Evolutionary conservation across 2,888 invertebrate genomes (phyloP), one percentile per base, ranked within the genome.

Genomic region (Zonitis immaculata): DNA sequence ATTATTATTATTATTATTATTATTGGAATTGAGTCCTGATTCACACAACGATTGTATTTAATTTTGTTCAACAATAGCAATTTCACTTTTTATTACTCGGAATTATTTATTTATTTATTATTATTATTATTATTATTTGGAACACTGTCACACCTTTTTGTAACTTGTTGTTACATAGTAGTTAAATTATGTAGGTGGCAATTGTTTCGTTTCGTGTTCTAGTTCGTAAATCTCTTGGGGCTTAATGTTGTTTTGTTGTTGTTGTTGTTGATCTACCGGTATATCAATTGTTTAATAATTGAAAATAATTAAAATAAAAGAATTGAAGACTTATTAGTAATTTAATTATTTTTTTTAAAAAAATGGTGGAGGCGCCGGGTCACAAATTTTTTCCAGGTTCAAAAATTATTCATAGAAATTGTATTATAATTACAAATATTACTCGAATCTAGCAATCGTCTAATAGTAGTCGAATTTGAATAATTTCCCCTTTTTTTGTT

Each of bases 11-110:
- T n/a, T 39, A 18, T 32, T 32, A 7, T 32, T 32, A 14, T 14
- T 14, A n/a, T 14, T 32, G 14, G 7, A 32, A 32, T 32, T 14
- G 4, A 32, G n/a, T 32, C 14, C 7, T 20, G 20, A 39, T 39
- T 39, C 39, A 39, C 39, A 39, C 39, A 39, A 18, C 39, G 20
- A 39, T 20, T 39, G 20, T 39, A 5, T 39, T 20, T 2, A 6
- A 18, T 35, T 18, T n/a, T n/a, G 9, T 18, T 3, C 8, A 39
- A 39, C 39, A 39, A 39, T 39, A 39, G 18, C 11, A 39, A 8
- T 39, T 39, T 39, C 39, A 39, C 39, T 39, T 39, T 20, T 39
- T n/a, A n/a, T n/a, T n/a, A n/a, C n/a, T n/a, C n/a, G n/a, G n/a
- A n/a, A n/a, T n/a, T n/a, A n/a, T n/a, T 39, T 39, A 6, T 20